Percentiles rank a stretch among this genome's conserved stretches.
These are phyloP conservation scores for Heliangelus exortis DNA, from an alignment of 2,797 vertebrate genomes.

Conservation along the genomic window DNA sequence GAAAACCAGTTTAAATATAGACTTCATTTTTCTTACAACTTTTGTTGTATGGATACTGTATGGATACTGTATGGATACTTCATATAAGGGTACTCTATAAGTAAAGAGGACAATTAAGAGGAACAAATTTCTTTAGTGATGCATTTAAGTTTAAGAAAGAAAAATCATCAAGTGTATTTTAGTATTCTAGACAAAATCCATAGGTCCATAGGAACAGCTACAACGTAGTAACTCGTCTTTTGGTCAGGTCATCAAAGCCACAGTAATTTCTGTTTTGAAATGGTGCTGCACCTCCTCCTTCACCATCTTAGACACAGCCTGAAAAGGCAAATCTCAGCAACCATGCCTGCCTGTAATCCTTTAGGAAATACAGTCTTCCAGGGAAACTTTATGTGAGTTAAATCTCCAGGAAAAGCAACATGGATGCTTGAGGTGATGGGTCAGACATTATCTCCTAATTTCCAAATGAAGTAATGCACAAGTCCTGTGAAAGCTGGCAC, in stretches of 20 bases:
- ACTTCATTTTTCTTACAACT: neutral
- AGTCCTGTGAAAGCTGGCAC: neutral
- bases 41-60: neutral
- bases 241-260: neutral
- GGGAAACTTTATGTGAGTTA: neutral
- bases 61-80: neutral
- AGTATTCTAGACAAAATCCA: neutral
- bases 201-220: neutral
- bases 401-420: neutral
- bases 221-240: neutral
- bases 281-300: neutral
- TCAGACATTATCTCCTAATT: neutral
- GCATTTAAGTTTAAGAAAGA: neutral
- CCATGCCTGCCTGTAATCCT: rapidly evolving
- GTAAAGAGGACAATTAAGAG: neutral
- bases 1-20: neutral
- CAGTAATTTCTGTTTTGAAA: neutral
- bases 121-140: neutral
- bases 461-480: neutral
- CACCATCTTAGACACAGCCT: neutral
- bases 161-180: neutral
- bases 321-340: neutral
- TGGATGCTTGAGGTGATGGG: neutral
- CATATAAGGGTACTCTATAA: neutral
- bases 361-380: neutral